Base-by-base conservation (phyloP, 2,113 vertebrate genomes). In the Chionis minor region DNA sequence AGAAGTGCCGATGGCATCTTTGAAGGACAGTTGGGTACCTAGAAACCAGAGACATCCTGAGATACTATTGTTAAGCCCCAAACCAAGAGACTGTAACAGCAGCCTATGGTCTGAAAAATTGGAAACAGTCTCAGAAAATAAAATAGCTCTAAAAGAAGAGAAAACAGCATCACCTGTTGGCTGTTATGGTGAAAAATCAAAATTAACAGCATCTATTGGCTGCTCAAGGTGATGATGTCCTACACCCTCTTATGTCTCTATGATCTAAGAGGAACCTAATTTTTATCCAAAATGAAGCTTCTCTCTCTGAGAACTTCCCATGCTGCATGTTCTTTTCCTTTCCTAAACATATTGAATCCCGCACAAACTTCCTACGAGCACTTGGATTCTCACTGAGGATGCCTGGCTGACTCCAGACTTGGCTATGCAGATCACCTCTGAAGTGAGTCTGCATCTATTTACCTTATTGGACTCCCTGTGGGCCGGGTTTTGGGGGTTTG, bases 341-440 rank as follows among this genome's bases (percentile, higher is more conserved):
- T 51, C 35, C 30, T 35, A 58, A 62, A 33, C 20, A 52, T 33
- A 7, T 9, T 70, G 59, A 84, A 78, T 59, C 32, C 40, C 5
- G 1, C n/a, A 81, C 35, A 85, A 85, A 73, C 30, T 75, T 81
- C 12, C 21, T 54, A 32, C 0, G 0, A 69, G 15, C 14, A 12
- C 56, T 62, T 56, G 61, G 30, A 47, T 1, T 2, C 33, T 82
- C 51, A 62, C 18, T 12, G 21, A 23, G 33, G 45, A 85, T 10
- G 4, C 35, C 59, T 61, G 70, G 8, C 28, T 81, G 45, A 55
- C 42, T 82, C 75, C 32, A 51, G 35, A 7, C 40, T 66, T 3
- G 3, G 28, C 30, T 10, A 47, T 0, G 0, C 22, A 26, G 18
- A 59, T 83, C 35, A 40, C 28, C 30, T 67, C 23, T 4, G 2